A percentile compares a stretch with the other conserved stretches of the same genome.
These are phyloP conservation scores for Cassiopea andromeda DNA, from an alignment of 30 jellyfish, hydroid and myxozoan genomes.

Conservation along the genomic window DNA sequence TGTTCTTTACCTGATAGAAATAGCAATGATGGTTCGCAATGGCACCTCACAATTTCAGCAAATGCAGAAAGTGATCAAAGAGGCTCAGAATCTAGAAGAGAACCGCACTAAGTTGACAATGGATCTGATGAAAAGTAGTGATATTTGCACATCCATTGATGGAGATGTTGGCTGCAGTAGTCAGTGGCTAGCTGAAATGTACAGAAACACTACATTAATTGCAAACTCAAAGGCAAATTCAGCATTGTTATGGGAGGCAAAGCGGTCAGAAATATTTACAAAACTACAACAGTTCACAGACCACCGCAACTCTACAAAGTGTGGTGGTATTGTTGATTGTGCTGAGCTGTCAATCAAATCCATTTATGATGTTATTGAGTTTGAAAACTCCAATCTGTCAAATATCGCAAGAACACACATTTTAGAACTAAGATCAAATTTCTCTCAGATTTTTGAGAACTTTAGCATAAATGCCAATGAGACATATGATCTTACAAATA, in stretches of 20 bases:
- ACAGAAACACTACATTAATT: constrained; percentile 10
- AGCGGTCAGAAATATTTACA: constrained; percentile 27
- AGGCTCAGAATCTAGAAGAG: constrained; percentile 13
- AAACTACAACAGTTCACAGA: constrained; percentile 34
- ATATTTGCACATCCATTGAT: background rate
- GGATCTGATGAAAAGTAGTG: background rate
- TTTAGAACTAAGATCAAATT: constrained; percentile 25
- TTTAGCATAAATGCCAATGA: background rate
- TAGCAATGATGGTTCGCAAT: background rate
- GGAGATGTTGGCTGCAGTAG: constrained; percentile 31
- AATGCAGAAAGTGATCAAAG: constrained; percentile 1
- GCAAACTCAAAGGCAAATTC: background rate
- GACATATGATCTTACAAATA: background rate
- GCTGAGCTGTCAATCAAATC: constrained; percentile 19
- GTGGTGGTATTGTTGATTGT: constrained; percentile 64
- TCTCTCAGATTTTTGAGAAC: constrained; percentile 23
- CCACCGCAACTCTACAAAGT: constrained; percentile 21
- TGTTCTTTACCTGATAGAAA: constrained; percentile 19
- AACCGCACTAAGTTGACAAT: constrained; percentile 22
- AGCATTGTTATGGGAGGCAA: constrained; percentile 36
- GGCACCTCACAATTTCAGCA: constrained; percentile 8
- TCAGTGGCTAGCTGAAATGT: constrained; percentile 28
- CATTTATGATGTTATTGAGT: constrained; percentile 16
- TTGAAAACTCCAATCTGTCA: constrained; percentile 39
- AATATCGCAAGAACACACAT: constrained; percentile 19